Evolutionary conservation across 1,140 invertebrate species (phyloP).

Genomic region (Drosophila rhopaloa): DNA sequence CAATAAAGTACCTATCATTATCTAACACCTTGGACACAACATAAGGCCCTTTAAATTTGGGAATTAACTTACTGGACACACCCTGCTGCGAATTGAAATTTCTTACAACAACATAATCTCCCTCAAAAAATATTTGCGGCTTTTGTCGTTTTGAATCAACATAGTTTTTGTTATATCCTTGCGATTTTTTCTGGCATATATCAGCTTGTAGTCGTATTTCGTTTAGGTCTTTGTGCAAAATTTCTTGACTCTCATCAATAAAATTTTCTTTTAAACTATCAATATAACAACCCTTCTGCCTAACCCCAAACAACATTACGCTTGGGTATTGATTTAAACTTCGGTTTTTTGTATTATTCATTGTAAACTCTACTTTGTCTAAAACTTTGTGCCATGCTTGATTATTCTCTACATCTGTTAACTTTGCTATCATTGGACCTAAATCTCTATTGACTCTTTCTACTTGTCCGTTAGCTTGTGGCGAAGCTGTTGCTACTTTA

Average conservation of each 20-base stretch:
- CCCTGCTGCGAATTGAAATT: background rate
- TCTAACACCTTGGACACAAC: background rate
- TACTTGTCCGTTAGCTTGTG: background rate
- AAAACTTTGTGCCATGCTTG: background rate
- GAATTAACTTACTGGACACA: background rate
- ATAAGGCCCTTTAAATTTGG: background rate
- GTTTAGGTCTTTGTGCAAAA: too few species aligned
- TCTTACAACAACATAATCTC: background rate
- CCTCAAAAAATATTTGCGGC: background rate
- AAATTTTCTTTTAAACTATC: too few species aligned
- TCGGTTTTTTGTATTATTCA: background rate
- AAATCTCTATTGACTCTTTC: background rate
- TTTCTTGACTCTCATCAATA: too few species aligned
- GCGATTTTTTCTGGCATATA: background rate
- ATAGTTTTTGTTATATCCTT: background rate
- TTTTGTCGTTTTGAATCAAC: background rate
- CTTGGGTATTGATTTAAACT: too few species aligned
- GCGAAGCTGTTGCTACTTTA: background rate
- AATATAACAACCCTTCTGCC: too few species aligned
- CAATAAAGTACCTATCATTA: background rate
- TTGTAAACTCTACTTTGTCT: background rate
- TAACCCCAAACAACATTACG: too few species aligned
- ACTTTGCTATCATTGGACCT: background rate
- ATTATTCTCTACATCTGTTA: background rate
- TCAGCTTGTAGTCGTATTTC: background rate